Base-by-base conservation (phyloP, 2,797 vertebrate species). In the Myotis findleyi region DNA sequence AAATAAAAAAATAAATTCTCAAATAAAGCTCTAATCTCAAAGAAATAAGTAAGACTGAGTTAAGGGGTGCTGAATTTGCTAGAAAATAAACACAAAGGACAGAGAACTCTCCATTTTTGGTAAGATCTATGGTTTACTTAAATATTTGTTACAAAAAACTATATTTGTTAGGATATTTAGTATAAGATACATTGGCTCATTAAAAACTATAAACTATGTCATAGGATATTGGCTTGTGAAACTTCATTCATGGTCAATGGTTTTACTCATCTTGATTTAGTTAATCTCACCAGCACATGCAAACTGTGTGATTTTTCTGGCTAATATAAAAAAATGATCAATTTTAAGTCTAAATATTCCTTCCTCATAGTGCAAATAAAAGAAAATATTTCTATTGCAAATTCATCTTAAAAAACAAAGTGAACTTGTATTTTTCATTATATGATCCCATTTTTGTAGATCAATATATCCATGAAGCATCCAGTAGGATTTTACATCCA, bases 331-430 rank as follows among this genome's bases (percentile, higher is more conserved):
- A 87, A 69, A 16, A n/a, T 55, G 30, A 51, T n/a, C 51, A 69
- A 73, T 53, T 83, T 79, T 73, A 66, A 38, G n/a, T 80, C 38
- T 83, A 64, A 33, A 30, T 7, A 5, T 41, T 75, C 9, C 81
- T 89, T 75, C 59, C 6, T 95, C 14, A 33, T 2, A 66, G 18
- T 64, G 27, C 7, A 85, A 90, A 92, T 86, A 59, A 62, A 72
- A 66, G n/a, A 84, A 79, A 84, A 83, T 36, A 51, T 68, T 27
- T 36, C 91, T 72, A 76, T 14, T 73, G 3, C 3, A 72, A 44
- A 80, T 18, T 68, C 10, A 68, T 66, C 41, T 57, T 86, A 20
- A 62, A 89, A 95, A 88, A 36, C 10, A 66, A 94, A 94, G 8
- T 7, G 5, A 90, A 91, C 20, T 68, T 27, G 2, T 25, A 72